Percentiles rank a stretch among this genome's conserved stretches.
Evolutionary conservation across 2,113 vertebrate genomes (phyloP).

Genomic region (Tringa solitaria): DNA sequence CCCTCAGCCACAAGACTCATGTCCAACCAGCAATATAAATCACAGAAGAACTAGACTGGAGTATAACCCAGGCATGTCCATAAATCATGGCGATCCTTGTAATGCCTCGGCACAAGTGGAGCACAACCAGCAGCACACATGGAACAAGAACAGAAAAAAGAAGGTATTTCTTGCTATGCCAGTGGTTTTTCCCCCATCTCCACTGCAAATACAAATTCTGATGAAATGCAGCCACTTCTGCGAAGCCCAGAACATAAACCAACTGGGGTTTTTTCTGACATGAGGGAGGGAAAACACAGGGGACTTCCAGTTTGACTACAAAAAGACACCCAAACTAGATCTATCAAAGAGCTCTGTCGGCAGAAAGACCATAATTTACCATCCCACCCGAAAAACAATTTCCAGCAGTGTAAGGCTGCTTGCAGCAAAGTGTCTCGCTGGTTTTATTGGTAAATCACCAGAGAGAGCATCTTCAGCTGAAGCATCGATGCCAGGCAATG

Average conservation of each 20-base stretch:
- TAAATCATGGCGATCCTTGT: not conserved
- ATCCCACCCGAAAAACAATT: not conserved
- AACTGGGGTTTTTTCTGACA: not conserved
- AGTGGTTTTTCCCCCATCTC: not conserved
- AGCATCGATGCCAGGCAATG: not conserved
- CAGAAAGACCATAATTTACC: not conserved
- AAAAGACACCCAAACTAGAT: not conserved
- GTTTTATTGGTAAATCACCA: not conserved
- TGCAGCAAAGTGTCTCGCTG: not conserved
- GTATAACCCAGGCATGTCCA: fast-evolving
- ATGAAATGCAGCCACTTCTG: not conserved
- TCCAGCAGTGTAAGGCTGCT: not conserved
- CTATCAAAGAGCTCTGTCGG: not conserved
- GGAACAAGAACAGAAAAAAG: not conserved
- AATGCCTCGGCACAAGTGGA: no score
- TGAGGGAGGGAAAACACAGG: not conserved
- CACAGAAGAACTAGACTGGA: not conserved
- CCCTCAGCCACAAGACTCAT: not conserved
- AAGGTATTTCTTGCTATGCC: not conserved
- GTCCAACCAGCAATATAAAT: not conserved
- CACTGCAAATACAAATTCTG: not conserved
- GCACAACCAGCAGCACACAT: fast-evolving
- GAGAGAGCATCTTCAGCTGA: not conserved
- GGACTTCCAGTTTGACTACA: not conserved
- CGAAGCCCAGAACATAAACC: not conserved